Conservation (phyloP, 2,113 vertebrate species). For the Alligator mississippiensis region DNA sequence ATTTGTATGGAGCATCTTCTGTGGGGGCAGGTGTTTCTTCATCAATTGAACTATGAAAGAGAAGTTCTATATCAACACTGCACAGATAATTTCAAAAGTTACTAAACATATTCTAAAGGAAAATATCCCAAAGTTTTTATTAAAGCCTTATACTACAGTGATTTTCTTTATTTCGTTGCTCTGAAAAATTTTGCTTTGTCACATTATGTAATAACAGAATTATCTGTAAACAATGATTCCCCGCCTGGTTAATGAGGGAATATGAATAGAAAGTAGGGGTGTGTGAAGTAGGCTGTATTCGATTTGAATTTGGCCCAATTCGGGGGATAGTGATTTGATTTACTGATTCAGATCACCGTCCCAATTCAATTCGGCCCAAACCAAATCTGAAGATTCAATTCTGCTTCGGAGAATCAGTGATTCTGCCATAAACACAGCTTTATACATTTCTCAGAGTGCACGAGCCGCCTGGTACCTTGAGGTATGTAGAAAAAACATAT, state of each 20-base stretch:
- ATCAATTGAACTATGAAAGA: not conserved
- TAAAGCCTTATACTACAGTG: not conserved
- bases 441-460: too few species aligned
- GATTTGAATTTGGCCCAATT: too few species aligned
- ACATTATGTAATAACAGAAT: not conserved
- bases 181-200: not conserved
- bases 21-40: not conserved
- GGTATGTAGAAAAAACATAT: too few species aligned
- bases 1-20: not conserved
- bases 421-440: too few species aligned
- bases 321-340: too few species aligned
- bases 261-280: too few species aligned
- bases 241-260: not conserved
- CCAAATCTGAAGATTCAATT: too few species aligned
- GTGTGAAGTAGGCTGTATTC: too few species aligned
- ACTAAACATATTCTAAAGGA: not conserved
- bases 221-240: not conserved
- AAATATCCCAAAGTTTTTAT: not conserved
- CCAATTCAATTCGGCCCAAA: too few species aligned
- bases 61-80: not conserved
- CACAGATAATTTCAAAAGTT: not conserved
- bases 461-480: too few species aligned
- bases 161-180: not conserved
- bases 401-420: too few species aligned
- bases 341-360: too few species aligned